A percentile compares a stretch with the other conserved stretches of the same genome.
phyloP scores from a whole-genome alignment of 1,140 invertebrate genomes.

The Doryteuthis pealeii region DNA sequence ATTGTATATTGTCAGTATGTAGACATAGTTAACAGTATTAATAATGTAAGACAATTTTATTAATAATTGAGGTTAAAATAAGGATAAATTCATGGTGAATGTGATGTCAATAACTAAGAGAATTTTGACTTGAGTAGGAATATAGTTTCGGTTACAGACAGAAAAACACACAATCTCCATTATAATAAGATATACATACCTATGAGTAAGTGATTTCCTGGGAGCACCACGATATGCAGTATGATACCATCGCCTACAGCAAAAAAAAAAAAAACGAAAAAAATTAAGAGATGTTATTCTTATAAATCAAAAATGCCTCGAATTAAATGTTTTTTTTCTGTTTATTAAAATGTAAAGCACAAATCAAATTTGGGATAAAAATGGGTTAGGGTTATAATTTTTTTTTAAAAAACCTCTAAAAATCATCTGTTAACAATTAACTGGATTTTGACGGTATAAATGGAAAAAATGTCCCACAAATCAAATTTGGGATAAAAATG shows the following conservation, averaged over 20 bases:
- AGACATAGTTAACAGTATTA: too few species aligned
- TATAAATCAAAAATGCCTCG: background rate
- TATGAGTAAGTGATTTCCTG: conserved; percentile 70
- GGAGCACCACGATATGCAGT: conserved; percentile 65
- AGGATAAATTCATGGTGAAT: background rate
- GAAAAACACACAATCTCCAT: background rate
- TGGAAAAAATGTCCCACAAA: too few species aligned
- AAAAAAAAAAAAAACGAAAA: conserved; percentile 21
- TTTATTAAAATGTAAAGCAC: background rate
- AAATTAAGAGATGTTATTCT: background rate
- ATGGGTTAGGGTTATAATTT: background rate
- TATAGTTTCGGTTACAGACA: background rate
- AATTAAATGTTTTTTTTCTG: background rate
- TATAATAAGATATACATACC: conserved; percentile 32
- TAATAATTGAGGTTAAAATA: too few species aligned
- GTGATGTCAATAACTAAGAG: background rate
- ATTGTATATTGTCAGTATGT: too few species aligned
- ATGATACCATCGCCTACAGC: conserved; percentile 72
- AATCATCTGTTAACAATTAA: too few species aligned
- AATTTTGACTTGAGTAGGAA: background rate
- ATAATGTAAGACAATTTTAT: too few species aligned
- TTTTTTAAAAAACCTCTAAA: background rate
- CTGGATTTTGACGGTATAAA: too few species aligned
- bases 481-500: background rate
- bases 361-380: background rate